Evolutionary conservation across 2,888 invertebrate species (phyloP).

Genomic region (Trichopoda pennipes): DNA sequence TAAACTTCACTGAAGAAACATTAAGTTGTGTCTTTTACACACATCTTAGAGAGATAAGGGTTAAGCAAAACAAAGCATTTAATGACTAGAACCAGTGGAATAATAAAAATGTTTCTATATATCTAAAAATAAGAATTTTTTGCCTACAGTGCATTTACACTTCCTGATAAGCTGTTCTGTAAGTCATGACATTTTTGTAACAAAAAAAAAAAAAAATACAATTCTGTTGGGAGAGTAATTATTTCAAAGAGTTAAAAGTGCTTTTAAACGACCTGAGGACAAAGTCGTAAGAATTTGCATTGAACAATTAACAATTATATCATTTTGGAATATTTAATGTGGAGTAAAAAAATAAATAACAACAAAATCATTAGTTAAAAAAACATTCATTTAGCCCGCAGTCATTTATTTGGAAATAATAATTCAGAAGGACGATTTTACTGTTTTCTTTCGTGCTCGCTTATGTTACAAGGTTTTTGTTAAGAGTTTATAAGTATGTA

Average conservation of each 20-base stretch:
- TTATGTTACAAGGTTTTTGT: constrained; percentile 24
- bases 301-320: constrained; percentile 21
- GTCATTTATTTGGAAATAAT: constrained; percentile 47
- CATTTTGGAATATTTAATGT: constrained; percentile 4
- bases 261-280: background rate
- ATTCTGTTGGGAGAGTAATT: background rate
- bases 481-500: constrained; percentile 25
- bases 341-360: background rate
- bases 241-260: background rate
- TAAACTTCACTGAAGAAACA: too few species aligned
- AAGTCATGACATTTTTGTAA: too few species aligned
- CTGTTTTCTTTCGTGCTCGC: constrained; percentile 40
- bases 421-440: constrained; percentile 51
- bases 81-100: too few species aligned
- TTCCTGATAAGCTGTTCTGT: too few species aligned
- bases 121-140: too few species aligned
- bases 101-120: too few species aligned
- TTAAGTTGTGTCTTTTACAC: too few species aligned
- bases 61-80: too few species aligned
- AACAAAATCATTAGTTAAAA: constrained; percentile 2
- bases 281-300: background rate
- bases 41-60: too few species aligned
- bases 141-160: too few species aligned
- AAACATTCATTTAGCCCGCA: constrained; percentile 23
- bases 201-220: too few species aligned